A percentile compares a stretch with the other conserved stretches of the same genome.
These are phyloP conservation scores for Eulemur albifrons DNA, from an alignment of 2,797 vertebrate species.

Conservation along the genomic window DNA sequence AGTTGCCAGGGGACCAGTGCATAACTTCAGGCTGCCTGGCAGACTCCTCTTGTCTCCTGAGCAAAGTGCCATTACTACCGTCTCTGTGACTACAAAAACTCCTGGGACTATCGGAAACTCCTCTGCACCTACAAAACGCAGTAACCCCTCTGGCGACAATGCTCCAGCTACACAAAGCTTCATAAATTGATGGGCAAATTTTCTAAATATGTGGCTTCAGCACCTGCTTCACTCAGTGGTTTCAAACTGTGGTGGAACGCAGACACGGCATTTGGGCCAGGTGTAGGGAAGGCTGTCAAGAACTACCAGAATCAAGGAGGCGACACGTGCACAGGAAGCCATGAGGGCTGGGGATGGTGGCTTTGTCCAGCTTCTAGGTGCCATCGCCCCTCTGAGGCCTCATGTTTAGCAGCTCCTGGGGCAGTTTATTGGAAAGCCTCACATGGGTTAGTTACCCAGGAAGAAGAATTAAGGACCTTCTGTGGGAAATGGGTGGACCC, in stretches of 20 bases:
- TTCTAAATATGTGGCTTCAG: conserved; percentile 54
- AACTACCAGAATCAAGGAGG: conserved; percentile 48
- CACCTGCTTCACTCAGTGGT: conserved; percentile 69
- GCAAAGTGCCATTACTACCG: neutral
- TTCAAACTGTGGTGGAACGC: conserved; percentile 48
- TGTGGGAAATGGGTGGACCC: accelerated
- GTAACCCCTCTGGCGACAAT: conserved; percentile 39
- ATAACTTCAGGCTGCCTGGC: accelerated
- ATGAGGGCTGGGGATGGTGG: accelerated
- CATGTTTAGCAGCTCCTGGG: accelerated
- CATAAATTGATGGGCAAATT: conserved; percentile 54
- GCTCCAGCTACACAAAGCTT: conserved; percentile 42
- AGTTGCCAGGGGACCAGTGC: neutral
- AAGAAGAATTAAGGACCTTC: neutral
- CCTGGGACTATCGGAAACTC: conserved; percentile 53
- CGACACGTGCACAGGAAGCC: conserved; percentile 20
- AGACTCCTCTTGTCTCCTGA: neutral
- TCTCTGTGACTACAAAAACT: conserved; percentile 33
- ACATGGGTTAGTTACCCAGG: accelerated
- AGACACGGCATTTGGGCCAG: conserved; percentile 29
- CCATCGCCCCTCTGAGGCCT: neutral
- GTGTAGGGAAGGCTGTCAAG: conserved; percentile 58
- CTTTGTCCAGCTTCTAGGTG: neutral
- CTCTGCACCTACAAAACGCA: conserved; percentile 19
- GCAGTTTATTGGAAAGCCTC: accelerated